phyloP scores from a whole-genome alignment of 2,888 invertebrate genomes.

The Actias luna region DNA sequence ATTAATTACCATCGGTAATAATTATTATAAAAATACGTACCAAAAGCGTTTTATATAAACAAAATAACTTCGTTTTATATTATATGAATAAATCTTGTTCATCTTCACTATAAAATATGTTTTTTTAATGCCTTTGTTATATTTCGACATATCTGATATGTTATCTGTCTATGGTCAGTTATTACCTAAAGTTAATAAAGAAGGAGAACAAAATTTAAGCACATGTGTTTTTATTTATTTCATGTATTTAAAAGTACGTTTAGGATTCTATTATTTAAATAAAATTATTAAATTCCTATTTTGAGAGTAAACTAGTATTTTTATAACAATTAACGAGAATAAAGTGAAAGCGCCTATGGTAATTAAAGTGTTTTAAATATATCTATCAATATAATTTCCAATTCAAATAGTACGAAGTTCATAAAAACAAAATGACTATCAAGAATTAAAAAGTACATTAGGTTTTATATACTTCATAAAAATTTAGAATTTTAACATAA shows the following conservation, averaged over 20 bases:
- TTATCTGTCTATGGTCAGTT: conserved; percentile 32
- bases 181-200: conserved; percentile 32
- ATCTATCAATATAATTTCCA: conserved; percentile 1
- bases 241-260: not conserved
- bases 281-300: conserved; percentile 6
- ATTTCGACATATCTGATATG: conserved; percentile 43
- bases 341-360: not conserved
- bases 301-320: not conserved
- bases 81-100: conserved; percentile 44
- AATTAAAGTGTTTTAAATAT: not conserved
- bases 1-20: conserved; percentile 10
- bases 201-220: conserved; percentile 53
- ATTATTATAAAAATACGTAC: conserved; percentile 18
- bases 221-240: not conserved
- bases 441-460: not conserved
- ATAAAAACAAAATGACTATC: not conserved
- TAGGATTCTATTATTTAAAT: not conserved
- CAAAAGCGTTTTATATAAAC: conserved; percentile 12
- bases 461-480: not conserved
- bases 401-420: not conserved
- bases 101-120: conserved; percentile 43
- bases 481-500: not conserved
- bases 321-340: not conserved
- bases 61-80: conserved; percentile 2
- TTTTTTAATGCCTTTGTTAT: conserved; percentile 28